Evolutionary conservation across 2,888 invertebrate species (phyloP), one percentile per base, ranked within the genome.

Genomic region (Athalia circularis): DNA sequence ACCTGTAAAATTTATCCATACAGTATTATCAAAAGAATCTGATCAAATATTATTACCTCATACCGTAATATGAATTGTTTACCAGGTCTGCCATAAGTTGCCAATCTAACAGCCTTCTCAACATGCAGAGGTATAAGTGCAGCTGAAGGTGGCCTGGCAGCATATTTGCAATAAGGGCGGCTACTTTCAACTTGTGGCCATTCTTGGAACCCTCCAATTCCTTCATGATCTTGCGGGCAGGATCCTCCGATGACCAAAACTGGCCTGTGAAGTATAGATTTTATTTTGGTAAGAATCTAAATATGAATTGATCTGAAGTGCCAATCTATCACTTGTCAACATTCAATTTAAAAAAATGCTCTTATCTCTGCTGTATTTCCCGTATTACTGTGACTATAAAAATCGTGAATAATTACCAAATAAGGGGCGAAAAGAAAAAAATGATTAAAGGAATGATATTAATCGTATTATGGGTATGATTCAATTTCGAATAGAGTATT

Each of bases 161-260:
- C 93, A 90, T 97, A 98, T 92, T 99, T 99, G 91, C 97, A 96
- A 89, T 96, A 97, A 4, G 95, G 93, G n/a, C 96, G 93, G 79
- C 96, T 95, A 0, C 96, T 92, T 86, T 98, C 98, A 74, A 97
- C 96, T 92, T 98, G 98, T 0, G 95, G 94, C 91, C 95, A 98
- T 91, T 98, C 98, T 91, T 99, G 99, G 90, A 99, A 99, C 2
- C 98, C 99, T 43, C 99, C 99, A 84, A 98, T 95, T 7, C 96
- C 96, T 91, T 98, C 98, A 88, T 98, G 98, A 90, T 98, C 97
- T 86, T 95, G 93, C 13, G 97, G 95, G 84, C 96, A 96, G 0
- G 98, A 95, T 1, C 99, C 99, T 15, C 97, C 98, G 81, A 99
- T 94, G 4, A 99, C 97, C 59, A 99, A 87, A 68, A 99, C 90